Conservation (phyloP, 2,113 vertebrate species). For the Chrysemys picta region DNA sequence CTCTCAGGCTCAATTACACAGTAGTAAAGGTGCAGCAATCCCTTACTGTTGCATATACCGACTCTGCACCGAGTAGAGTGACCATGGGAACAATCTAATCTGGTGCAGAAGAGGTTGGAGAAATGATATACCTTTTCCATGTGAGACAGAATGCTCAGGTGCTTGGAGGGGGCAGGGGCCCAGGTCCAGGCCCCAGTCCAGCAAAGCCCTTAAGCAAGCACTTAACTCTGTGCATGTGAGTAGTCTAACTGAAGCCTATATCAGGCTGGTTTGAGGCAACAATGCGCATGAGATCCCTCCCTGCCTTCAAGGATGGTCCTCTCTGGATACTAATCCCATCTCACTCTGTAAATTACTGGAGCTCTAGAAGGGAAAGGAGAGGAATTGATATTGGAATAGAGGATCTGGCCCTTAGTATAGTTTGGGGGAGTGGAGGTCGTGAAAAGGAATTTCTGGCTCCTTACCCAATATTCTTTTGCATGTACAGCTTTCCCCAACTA, state of each 20-base stretch:
- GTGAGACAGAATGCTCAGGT: fast-evolving
- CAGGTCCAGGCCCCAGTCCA: background rate
- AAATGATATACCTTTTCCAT: fast-evolving
- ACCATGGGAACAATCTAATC: fast-evolving
- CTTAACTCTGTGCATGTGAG: background rate
- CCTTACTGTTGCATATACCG: background rate
- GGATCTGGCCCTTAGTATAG: background rate
- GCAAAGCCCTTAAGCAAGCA: background rate
- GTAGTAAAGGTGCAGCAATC: fast-evolving
- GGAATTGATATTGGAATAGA: background rate
- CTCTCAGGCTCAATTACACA: background rate
- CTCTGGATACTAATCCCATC: background rate
- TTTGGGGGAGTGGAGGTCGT: background rate
- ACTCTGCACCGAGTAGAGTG: fast-evolving
- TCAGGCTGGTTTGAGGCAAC: background rate
- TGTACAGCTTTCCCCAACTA: background rate
- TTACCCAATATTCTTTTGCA: background rate
- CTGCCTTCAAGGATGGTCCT: background rate
- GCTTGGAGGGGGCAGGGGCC: background rate
- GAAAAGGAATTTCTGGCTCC: background rate
- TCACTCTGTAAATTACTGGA: fast-evolving
- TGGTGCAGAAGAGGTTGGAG: background rate
- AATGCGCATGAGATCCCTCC: fast-evolving
- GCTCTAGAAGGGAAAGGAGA: background rate
- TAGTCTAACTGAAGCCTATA: fast-evolving